Percentiles rank a stretch among this genome's conserved stretches.
Conservation (phyloP, 2,113 vertebrate genomes). For the Patagioenas fasciata region DNA sequence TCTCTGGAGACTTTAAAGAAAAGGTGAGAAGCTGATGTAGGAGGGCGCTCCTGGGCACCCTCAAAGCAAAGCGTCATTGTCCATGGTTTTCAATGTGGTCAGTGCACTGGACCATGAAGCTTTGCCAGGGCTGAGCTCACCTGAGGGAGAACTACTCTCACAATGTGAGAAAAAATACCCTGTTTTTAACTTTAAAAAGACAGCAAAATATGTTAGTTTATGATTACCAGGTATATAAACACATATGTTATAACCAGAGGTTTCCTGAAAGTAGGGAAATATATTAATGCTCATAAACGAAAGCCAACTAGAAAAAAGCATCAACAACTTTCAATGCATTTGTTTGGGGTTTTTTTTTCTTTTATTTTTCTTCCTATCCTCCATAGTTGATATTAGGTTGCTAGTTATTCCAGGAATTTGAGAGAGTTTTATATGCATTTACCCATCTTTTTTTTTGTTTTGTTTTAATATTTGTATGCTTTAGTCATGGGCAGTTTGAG, state of each 20-base stretch:
- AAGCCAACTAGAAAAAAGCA: background rate
- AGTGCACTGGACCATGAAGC: background rate
- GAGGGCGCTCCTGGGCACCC: background rate
- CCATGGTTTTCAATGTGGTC: background rate
- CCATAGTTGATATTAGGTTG: background rate
- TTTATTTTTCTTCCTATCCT: background rate
- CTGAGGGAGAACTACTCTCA: background rate
- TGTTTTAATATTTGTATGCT: background rate
- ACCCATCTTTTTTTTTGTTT: fast-evolving
- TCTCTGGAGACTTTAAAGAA: background rate
- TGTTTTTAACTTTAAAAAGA: background rate
- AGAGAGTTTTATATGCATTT: background rate
- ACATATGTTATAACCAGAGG: background rate
- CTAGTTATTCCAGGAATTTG: background rate
- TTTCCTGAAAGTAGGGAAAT: background rate
- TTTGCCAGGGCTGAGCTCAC: background rate
- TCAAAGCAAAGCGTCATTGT: background rate
- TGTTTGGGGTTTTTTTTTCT: background rate
- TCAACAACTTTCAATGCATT: background rate
- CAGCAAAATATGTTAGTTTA: background rate
- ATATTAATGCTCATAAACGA: background rate
- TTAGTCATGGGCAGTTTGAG: background rate
- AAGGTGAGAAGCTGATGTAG: background rate
- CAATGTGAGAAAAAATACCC: too few relatives aligned
- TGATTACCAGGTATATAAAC: background rate